Percentiles rank a stretch among this genome's conserved stretches.
phyloP scores from a whole-genome alignment of 1,140 invertebrate genomes.

The Brachionus koreanus region DNA sequence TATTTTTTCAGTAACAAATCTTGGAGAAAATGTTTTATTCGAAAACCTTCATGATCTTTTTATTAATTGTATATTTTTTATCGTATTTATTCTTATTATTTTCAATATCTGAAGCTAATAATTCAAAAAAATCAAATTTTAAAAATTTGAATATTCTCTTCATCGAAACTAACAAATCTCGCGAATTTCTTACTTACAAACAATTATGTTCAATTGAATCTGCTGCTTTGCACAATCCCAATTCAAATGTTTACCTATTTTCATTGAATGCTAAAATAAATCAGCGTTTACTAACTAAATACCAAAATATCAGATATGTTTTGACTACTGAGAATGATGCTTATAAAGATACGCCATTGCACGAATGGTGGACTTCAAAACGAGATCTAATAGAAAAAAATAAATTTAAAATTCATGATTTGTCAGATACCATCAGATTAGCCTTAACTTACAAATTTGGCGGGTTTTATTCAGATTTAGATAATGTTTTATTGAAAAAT shows the following conservation, averaged over 20 bases:
- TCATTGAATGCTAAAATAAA: neutral
- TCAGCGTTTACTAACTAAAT: neutral
- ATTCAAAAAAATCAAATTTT: neutral
- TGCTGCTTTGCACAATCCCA: neutral
- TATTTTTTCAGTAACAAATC: too few species aligned
- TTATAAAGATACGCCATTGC: neutral
- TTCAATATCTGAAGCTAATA: neutral
- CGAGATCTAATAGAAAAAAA: neutral
- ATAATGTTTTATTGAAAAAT: neutral
- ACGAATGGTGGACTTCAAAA: neutral
- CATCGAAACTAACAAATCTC: neutral
- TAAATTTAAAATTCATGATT: neutral
- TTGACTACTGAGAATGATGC: neutral
- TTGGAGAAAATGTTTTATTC: too few species aligned
- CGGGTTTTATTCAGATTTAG: neutral
- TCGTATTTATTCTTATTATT: neutral
- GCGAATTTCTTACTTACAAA: neutral
- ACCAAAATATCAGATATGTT: neutral
- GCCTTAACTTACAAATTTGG: neutral
- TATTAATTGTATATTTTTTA: neutral
- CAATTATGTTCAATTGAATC: neutral
- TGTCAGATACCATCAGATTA: neutral
- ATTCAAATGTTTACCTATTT: neutral
- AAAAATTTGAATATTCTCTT: neutral
- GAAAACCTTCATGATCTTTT: too few species aligned